A percentile compares a stretch with the other conserved stretches of the same genome.
These are phyloP conservation scores for Rotaria sp. DNA, from an alignment of 2,888 invertebrate genomes.

Conservation along the genomic window DNA sequence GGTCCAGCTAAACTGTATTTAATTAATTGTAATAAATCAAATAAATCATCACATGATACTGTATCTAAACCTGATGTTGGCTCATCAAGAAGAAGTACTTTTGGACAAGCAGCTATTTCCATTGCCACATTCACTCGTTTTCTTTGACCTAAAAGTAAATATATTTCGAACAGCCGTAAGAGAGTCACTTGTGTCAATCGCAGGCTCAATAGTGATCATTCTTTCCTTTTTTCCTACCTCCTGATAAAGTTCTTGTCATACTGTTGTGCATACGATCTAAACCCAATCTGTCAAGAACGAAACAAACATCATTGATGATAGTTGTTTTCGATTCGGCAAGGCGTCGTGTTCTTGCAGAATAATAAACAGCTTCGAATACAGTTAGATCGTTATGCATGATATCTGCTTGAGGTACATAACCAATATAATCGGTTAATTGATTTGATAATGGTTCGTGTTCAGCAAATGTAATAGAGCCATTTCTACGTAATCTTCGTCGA, in stretches of 20 bases:
- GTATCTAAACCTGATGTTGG: constrained; percentile 6
- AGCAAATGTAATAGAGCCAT: background rate
- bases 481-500: background rate
- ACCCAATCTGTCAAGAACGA: background rate
- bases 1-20: background rate
- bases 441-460: background rate
- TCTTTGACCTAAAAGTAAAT: background rate
- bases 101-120: background rate
- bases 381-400: background rate
- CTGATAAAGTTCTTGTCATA: background rate
- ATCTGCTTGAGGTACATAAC: background rate
- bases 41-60: background rate
- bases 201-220: too few species aligned
- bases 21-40: background rate
- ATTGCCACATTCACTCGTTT: background rate
- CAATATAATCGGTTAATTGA: background rate
- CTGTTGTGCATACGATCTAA: background rate
- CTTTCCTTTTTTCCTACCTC: too few species aligned
- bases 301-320: background rate
- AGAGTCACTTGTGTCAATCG: too few species aligned
- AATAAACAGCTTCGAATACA: background rate
- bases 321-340: background rate
- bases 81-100: background rate
- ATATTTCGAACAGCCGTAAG: too few species aligned
- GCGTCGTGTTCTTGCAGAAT: background rate